Evolutionary conservation across 1,140 invertebrate genomes (phyloP).

Genomic region (Gonatopus flavifemur): DNA sequence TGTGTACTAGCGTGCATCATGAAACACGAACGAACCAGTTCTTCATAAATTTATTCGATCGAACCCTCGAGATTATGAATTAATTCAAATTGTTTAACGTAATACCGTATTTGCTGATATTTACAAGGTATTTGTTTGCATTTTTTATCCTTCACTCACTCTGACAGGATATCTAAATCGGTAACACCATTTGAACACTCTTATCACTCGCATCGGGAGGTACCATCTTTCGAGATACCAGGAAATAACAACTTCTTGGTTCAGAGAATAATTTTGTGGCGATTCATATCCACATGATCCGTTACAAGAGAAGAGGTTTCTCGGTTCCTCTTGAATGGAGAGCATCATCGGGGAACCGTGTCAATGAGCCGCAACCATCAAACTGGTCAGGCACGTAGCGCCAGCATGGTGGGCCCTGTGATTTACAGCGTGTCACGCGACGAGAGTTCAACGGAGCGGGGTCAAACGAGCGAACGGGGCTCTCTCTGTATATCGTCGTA

Average conservation of each 20-base stretch:
- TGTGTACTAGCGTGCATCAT: not conserved
- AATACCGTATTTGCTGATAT: too few species aligned
- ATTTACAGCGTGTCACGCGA: slow-evolving; percentile 48
- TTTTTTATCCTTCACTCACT: too few species aligned
- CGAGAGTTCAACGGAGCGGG: slow-evolving; percentile 37
- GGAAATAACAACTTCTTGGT: too few species aligned
- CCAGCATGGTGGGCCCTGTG: slow-evolving; percentile 37
- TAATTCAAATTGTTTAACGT: too few species aligned
- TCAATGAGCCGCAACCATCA: slow-evolving; percentile 50
- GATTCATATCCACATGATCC: too few species aligned
- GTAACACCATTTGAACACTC: too few species aligned
- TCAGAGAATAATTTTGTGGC: too few species aligned
- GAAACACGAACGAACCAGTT: slow-evolving; percentile 15
- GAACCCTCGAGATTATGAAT: slow-evolving; percentile 24
- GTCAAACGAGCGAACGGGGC: slow-evolving; percentile 1
- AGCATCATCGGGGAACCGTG: slow-evolving; percentile 41
- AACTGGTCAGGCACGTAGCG: slow-evolving; percentile 46
- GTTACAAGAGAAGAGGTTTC: too few species aligned
- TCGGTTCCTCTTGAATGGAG: slow-evolving; percentile 43
- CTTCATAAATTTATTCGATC: slow-evolving; percentile 29
- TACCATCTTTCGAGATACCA: too few species aligned
- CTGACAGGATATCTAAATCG: too few species aligned
- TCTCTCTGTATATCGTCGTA: not conserved
- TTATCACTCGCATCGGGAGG: too few species aligned
- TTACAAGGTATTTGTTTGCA: too few species aligned